Conservation (phyloP, 2,888 invertebrate species). For the Cartodere bifasciata region DNA sequence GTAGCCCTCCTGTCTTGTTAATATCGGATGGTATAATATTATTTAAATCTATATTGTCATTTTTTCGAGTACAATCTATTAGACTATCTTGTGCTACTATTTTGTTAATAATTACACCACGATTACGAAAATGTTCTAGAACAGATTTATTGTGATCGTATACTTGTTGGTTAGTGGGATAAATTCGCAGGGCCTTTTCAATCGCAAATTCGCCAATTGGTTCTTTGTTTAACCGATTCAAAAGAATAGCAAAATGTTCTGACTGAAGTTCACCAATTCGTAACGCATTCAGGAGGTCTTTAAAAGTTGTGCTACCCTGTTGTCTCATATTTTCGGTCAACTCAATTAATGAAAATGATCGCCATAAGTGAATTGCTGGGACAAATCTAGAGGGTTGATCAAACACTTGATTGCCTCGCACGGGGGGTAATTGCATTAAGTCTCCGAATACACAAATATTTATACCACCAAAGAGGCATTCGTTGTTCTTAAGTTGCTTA, state of each 20-base stretch:
- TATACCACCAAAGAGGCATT: conserved; percentile 10
- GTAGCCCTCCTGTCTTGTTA: conserved; percentile 3
- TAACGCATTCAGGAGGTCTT: conserved; percentile 15
- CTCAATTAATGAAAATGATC: conserved; percentile 12
- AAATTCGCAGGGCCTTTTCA: too few relatives aligned
- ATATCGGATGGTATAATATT: not conserved
- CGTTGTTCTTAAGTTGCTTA: conserved; percentile 13
- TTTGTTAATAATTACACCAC: not conserved
- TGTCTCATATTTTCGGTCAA: conserved; percentile 13
- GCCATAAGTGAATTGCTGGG: conserved; percentile 14
- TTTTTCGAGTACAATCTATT: conserved; percentile 3
- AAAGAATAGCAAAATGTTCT: conserved; percentile 4
- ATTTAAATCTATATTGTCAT: not conserved
- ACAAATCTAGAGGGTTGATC: too few relatives aligned
- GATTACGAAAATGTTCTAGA: not conserved
- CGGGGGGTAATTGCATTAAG: conserved; percentile 12
- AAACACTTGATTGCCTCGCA: conserved; percentile 7
- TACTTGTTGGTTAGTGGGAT: conserved; percentile 2
- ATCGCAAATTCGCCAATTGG: too few relatives aligned
- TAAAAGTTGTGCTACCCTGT: conserved; percentile 13
- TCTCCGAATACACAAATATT: not conserved
- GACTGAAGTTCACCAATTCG: conserved; percentile 15
- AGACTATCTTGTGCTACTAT: conserved; percentile 6
- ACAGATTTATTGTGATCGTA: not conserved
- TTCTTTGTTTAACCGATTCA: not conserved